A percentile compares a stretch with the other conserved stretches of the same genome.
These are phyloP conservation scores for Mustela lutreola DNA, from an alignment of 2,113 vertebrate species.

Conservation along the genomic window DNA sequence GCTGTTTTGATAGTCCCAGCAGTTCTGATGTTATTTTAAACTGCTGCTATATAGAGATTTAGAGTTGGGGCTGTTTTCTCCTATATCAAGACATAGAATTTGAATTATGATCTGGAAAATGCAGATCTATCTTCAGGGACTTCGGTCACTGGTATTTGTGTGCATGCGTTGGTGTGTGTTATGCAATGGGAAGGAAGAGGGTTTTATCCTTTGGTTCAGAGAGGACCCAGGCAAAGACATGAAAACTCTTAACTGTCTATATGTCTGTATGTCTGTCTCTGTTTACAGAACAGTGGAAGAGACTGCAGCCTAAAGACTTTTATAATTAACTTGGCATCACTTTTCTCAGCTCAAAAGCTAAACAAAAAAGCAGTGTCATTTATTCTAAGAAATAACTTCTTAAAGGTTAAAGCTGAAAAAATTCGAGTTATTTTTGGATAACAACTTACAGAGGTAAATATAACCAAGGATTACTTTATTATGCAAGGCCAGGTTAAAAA, in stretches of 20 bases:
- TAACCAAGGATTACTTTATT: slow-evolving; percentile 74
- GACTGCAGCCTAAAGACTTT: slow-evolving; percentile 85
- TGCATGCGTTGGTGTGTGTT: slow-evolving; percentile 83
- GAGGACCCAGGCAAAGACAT: slow-evolving; percentile 81
- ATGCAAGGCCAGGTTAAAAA: slow-evolving; percentile 68
- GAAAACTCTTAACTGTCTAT: slow-evolving; percentile 83
- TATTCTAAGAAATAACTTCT: slow-evolving; percentile 83
- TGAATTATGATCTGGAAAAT: slow-evolving; percentile 84
- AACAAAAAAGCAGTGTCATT: slow-evolving; percentile 79
- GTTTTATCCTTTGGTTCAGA: slow-evolving; percentile 82
- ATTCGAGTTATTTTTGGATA: slow-evolving; percentile 76
- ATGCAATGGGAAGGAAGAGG: slow-evolving; percentile 87
- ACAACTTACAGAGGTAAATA: slow-evolving; percentile 81
- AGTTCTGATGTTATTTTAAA: slow-evolving; percentile 73
- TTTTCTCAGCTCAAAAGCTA: slow-evolving; percentile 81
- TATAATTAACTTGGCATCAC: slow-evolving; percentile 83
- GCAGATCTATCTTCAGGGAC: slow-evolving; percentile 83
- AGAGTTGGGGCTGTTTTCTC: slow-evolving; percentile 82
- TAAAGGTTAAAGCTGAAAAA: slow-evolving; percentile 84
- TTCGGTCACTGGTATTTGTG: slow-evolving; percentile 81
- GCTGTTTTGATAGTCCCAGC: slow-evolving; percentile 68
- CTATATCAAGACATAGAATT: slow-evolving; percentile 75
- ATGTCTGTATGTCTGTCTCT: slow-evolving; percentile 81
- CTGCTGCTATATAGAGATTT: slow-evolving; percentile 77
- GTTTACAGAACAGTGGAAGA: slow-evolving; percentile 84